A percentile compares a stretch with the other conserved stretches of the same genome.
phyloP scores from a whole-genome alignment of 2,113 vertebrate species.

The Vimba vimba region DNA sequence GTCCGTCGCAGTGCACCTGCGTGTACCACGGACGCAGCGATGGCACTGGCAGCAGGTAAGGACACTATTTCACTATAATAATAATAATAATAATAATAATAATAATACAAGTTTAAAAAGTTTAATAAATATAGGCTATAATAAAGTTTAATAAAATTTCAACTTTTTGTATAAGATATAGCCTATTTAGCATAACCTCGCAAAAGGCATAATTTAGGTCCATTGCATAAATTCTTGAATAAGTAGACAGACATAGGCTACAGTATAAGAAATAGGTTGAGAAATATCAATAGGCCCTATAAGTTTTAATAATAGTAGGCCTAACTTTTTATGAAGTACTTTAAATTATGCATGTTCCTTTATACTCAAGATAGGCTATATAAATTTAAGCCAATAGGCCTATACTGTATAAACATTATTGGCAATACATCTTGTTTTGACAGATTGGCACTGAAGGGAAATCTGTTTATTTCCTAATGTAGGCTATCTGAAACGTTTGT shows the following conservation, averaged over 20 bases:
- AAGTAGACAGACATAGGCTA: neutral
- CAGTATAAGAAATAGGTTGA: neutral
- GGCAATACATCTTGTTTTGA: neutral
- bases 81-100: neutral
- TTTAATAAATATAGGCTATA: neutral
- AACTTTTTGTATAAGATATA: neutral
- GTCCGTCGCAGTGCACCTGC: constrained; percentile 94
- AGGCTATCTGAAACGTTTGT: neutral
- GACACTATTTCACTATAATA: neutral
- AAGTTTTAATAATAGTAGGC: neutral
- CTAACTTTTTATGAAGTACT: no score
- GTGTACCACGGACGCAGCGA: constrained; percentile 82
- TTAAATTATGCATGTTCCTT: neutral
- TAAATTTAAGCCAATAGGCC: neutral
- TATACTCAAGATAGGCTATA: no score
- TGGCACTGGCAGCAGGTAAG: constrained; percentile 85
- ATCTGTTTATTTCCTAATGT: neutral
- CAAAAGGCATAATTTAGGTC: neutral
- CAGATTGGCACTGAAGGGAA: neutral
- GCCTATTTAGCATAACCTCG: no score
- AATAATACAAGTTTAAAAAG: neutral
- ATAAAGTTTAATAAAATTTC: neutral
- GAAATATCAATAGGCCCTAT: neutral
- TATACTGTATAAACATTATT: neutral
- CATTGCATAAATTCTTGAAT: neutral